Evolutionary conservation across 2,888 invertebrate genomes (phyloP), one percentile per base, ranked within the genome.

Genomic region (Epiblema foenella): DNA sequence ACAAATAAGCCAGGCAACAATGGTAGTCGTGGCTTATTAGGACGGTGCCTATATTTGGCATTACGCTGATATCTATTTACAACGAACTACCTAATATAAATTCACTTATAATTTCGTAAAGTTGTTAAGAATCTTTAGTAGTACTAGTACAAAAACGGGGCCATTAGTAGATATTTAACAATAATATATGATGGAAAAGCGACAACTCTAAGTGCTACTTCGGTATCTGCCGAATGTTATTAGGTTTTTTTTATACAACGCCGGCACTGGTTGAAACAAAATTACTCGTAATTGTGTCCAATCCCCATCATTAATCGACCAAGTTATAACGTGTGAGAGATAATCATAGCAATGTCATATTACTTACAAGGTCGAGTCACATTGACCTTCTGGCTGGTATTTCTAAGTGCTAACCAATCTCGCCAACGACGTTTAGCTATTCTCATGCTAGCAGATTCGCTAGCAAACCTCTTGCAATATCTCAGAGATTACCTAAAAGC

Each of bases 1-100:
- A 71, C 70, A 66, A 66, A 69, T 69, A 64, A 69, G 57, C 57
- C 33, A 15, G 46, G 9, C 24, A 58, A 52, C 39, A 60, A 65
- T 52, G 42, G 63, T 24, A 4, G 24, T 24, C 24, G 65, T 37
- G 46, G 59, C 33, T 70, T 65, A 60, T 66, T 71, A 54, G 42
- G 64, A 37, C 46, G 66, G 39, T 70, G n/a, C n/a, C n/a, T n/a
- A n/a, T n/a, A 59, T 65, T 64, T 33, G 65, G 46, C 33, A 33
- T 15, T 63, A 39, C 51, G 46, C 20, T 46, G 54, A 63, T 52
- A 8, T 8, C 5, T 46, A 46, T 46, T 46, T 12, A n/a, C 46
- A n/a, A 46, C 7, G 46, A 46, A 7, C 8, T 5, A 15, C 42
- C 42, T n/a, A 46, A 46, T n/a, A 46, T 42, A 42, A 46, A n/a